Percentiles rank a stretch among this genome's conserved stretches.
Conservation (phyloP, 2,888 invertebrate species). For the Disparrhopalites patrizii region DNA sequence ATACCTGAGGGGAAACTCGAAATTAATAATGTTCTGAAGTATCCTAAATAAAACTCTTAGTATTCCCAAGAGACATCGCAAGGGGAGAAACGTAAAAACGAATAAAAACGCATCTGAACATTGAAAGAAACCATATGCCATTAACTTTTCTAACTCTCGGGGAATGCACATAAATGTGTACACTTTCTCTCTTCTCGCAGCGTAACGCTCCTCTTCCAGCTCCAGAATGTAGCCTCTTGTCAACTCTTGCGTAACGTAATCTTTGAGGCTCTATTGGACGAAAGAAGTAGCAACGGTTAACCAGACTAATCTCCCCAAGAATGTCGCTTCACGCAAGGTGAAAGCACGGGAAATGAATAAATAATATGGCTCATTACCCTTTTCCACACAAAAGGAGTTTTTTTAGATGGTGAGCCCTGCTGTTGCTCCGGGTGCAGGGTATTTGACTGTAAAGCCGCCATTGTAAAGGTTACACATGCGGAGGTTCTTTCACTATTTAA, state of each 20-base stretch:
- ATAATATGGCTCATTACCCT: too few species aligned
- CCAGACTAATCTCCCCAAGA: neutral
- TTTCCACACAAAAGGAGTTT: neutral
- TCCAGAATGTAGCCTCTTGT: constrained; percentile 89
- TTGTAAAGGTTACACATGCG: too few species aligned
- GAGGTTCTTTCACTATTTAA: too few species aligned
- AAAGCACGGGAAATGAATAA: neutral
- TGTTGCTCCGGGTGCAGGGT: too few species aligned
- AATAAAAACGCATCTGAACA: constrained; percentile 97
- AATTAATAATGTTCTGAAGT: constrained; percentile 15
- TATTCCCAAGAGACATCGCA: constrained; percentile 82
- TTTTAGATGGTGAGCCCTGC: constrained; percentile 14
- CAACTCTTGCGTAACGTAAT: constrained; percentile 78
- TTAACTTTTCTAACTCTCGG: constrained; percentile 83
- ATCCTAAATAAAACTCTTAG: constrained; percentile 67
- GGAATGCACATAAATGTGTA: constrained; percentile 97
- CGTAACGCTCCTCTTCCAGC: constrained; percentile 91
- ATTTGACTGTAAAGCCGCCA: too few species aligned
- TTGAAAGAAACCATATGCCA: constrained; percentile 89
- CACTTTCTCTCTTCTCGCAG: constrained; percentile 88
- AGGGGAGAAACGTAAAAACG: constrained; percentile 93
- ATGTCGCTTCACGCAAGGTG: neutral
- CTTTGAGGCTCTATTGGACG: constrained; percentile 52
- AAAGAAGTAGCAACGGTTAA: too few species aligned
- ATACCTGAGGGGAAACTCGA: constrained; percentile 19